These are phyloP conservation scores for Aurelia sp. DNA, from an alignment of 30 jellyfish, hydroid and myxozoan species.

Conservation along the genomic window DNA sequence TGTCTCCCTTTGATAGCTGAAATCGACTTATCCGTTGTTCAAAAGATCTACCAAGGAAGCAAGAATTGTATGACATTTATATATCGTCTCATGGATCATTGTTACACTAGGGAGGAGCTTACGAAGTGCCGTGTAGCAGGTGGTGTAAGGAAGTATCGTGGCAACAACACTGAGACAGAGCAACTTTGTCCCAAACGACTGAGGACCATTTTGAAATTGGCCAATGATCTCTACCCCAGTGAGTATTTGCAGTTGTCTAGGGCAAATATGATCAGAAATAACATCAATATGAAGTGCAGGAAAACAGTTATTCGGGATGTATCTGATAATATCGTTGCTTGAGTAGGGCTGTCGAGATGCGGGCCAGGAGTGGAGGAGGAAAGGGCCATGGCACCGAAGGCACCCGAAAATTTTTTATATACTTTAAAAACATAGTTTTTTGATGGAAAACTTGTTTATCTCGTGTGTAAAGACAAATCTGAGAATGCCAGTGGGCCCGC, in stretches of 20 bases:
- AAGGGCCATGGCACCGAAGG: no score
- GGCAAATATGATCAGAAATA: conserved; percentile 57
- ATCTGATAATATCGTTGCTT: neutral
- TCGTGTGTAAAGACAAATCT: no score
- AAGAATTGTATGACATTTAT: conserved; percentile 65
- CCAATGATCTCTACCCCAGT: conserved; percentile 51
- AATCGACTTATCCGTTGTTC: conserved; percentile 48
- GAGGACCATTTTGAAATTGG: conserved; percentile 54
- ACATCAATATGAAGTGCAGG: conserved; percentile 59
- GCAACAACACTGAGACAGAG: conserved; percentile 67
- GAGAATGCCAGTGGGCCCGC: no score
- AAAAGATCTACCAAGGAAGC: conserved; percentile 60
- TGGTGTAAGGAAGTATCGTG: conserved; percentile 66
- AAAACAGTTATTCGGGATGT: conserved; percentile 42
- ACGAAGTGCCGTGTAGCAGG: conserved; percentile 58
- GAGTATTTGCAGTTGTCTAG: conserved; percentile 49
- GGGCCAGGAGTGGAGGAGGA: no score
- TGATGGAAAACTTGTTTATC: no score
- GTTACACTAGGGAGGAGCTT: conserved; percentile 68
- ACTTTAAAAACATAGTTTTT: no score
- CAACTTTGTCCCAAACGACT: conserved; percentile 47
- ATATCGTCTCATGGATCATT: conserved; percentile 64
- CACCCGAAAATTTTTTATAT: no score
- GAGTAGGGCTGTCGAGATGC: no score
- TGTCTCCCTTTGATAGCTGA: conserved; percentile 62